Evolutionary conservation across 1,140 invertebrate genomes (phyloP).

Genomic region (Subanguina moxae): DNA sequence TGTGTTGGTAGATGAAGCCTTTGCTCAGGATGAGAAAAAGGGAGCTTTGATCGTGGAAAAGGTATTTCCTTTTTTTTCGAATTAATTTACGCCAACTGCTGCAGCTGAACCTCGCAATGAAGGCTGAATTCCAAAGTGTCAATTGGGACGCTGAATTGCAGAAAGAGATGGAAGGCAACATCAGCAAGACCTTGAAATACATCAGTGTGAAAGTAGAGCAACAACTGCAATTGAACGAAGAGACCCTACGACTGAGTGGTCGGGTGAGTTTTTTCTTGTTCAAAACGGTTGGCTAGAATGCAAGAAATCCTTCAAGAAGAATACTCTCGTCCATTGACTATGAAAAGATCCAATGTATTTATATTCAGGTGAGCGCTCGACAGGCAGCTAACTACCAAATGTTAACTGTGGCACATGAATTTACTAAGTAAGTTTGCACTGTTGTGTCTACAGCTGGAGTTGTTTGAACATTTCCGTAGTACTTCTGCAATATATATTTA

Average conservation of each 20-base stretch:
- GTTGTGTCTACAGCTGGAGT: background rate
- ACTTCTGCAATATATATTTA: too few species aligned
- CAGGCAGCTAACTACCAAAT: slow-evolving; percentile 48
- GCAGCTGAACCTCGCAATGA: slow-evolving; percentile 45
- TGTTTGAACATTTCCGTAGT: too few species aligned
- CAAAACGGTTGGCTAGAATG: too few species aligned
- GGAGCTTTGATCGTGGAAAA: slow-evolving; percentile 42
- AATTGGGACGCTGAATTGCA: slow-evolving; percentile 44
- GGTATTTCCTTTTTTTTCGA: slow-evolving; percentile 35
- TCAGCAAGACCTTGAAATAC: slow-evolving; percentile 42
- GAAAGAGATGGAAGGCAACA: slow-evolving; percentile 39
- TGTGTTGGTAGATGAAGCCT: slow-evolving; percentile 43
- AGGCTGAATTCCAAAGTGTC: slow-evolving; percentile 48
- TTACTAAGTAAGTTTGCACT: slow-evolving; percentile 17
- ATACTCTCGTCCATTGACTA: too few species aligned
- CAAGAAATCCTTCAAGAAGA: too few species aligned
- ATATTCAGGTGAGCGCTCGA: too few species aligned
- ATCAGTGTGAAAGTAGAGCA: slow-evolving; percentile 46
- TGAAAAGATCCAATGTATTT: too few species aligned
- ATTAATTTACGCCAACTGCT: slow-evolving; percentile 16
- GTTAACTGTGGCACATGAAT: slow-evolving; percentile 44
- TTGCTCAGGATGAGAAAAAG: slow-evolving; percentile 41
- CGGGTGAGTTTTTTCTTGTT: too few species aligned
- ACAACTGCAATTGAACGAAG: slow-evolving; percentile 23
- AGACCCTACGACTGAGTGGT: slow-evolving; percentile 44